These are phyloP conservation scores for Limnephilus marmoratus DNA, from an alignment of 2,888 invertebrate species.

Conservation along the genomic window DNA sequence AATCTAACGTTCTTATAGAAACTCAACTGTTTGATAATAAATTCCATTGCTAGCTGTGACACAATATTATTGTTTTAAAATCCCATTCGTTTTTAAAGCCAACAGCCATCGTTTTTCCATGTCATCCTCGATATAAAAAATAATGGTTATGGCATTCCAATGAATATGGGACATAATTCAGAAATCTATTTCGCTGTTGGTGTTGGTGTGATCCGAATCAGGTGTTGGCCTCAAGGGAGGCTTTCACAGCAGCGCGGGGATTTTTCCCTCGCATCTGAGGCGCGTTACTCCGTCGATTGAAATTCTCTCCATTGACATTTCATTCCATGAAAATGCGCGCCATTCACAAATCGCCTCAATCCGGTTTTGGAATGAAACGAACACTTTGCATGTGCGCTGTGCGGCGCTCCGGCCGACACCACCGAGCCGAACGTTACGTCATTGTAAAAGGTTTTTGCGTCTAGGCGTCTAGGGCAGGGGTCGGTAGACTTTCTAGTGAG, in stretches of 20 bases:
- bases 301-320: constrained; percentile 48
- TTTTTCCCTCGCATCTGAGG: constrained; percentile 40
- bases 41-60: neutral
- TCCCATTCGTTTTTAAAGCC: neutral
- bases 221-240: constrained; percentile 19
- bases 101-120: neutral
- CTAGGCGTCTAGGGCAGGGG: neutral
- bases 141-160: neutral
- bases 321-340: constrained; percentile 39
- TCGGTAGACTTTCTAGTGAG: too few relatives aligned
- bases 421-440: constrained; percentile 8
- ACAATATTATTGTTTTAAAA: neutral
- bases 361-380: constrained; percentile 43
- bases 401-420: constrained; percentile 13
- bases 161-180: neutral
- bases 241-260: constrained; percentile 16
- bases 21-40: neutral
- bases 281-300: constrained; percentile 36
- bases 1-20: neutral
- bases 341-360: constrained; percentile 47
- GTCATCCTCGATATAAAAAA: neutral
- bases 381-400: constrained; percentile 17
- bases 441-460: constrained; percentile 12
- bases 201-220: constrained; percentile 10
- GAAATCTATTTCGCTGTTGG: neutral